A percentile compares a stretch with the other conserved stretches of the same genome.
Evolutionary conservation across 2,113 vertebrate genomes (phyloP).

Genomic region (Oncorhynchus gorbuscha): DNA sequence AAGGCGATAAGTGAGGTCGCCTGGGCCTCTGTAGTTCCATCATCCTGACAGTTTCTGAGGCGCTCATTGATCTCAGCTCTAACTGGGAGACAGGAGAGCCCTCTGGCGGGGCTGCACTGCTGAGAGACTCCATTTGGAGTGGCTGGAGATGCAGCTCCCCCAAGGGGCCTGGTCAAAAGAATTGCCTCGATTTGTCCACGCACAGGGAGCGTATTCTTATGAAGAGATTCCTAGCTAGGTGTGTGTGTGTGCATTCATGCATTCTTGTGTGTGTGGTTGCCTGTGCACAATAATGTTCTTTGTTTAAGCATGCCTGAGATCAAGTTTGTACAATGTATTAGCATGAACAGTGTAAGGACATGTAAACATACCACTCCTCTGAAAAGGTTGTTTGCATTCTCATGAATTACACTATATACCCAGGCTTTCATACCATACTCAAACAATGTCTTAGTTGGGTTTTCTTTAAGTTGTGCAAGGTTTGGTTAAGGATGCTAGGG

Average conservation of each 20-base stretch:
- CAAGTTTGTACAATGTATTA: too few relatives aligned
- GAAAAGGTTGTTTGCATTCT: too few relatives aligned
- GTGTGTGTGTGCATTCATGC: neutral
- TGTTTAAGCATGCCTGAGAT: too few relatives aligned
- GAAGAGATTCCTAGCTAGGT: neutral
- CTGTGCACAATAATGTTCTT: neutral
- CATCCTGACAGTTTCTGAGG: constrained; percentile 18
- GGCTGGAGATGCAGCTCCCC: neutral
- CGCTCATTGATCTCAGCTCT: constrained; percentile 3
- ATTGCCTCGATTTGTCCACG: neutral
- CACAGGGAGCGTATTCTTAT: neutral
- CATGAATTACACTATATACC: too few relatives aligned
- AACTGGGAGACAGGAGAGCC: constrained; percentile 8
- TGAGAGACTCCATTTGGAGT: constrained; percentile 6
- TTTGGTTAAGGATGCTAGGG: too few relatives aligned
- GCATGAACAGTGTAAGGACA: too few relatives aligned
- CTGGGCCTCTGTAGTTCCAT: constrained; percentile 18
- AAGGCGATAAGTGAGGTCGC: neutral
- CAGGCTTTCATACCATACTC: too few relatives aligned
- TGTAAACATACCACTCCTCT: too few relatives aligned
- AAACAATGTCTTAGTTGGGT: too few relatives aligned
- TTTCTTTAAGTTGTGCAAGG: too few relatives aligned
- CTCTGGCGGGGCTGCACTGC: neutral
- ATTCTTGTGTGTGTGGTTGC: neutral
- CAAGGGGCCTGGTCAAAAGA: neutral